Conservation (phyloP, 37 sponge, comb jelly and placozoan species). For the Hexactinellida sp. region DNA sequence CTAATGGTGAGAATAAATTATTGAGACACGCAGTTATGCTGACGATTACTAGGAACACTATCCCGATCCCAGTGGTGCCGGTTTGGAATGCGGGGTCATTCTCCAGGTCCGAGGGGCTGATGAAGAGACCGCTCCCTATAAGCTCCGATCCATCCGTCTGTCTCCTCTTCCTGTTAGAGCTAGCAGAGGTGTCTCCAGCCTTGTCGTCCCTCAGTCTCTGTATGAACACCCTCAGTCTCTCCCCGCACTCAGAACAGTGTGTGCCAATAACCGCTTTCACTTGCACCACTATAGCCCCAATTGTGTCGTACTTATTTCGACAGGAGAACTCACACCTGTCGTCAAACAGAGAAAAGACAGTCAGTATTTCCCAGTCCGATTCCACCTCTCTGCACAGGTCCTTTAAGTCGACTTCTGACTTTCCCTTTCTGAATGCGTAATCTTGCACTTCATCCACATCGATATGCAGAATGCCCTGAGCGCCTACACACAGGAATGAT, state of each 20-base stretch:
- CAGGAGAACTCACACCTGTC: not conserved
- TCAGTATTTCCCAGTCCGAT: conserved; percentile 2
- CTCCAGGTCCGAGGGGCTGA: not conserved
- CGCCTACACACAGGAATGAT: no score
- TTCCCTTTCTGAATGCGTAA: conserved; percentile 8
- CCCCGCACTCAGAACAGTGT: not conserved
- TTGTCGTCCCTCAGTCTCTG: not conserved
- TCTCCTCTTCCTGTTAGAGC: not conserved
- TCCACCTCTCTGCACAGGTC: not conserved
- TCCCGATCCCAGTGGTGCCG: not conserved
- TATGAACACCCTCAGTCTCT: not conserved
- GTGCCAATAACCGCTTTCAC: not conserved
- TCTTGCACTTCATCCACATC: not conserved
- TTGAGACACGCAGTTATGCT: no score
- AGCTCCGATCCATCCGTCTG: not conserved
- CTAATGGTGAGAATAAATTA: no score
- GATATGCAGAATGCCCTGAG: not conserved
- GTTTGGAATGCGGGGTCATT: not conserved
- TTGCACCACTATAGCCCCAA: not conserved
- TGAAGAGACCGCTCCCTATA: not conserved
- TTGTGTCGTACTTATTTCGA: not conserved
- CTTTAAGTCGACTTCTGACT: not conserved
- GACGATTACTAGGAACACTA: not conserved
- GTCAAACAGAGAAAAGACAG: not conserved
- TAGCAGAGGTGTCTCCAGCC: not conserved